Evolutionary conservation across 2,888 invertebrate species (phyloP).

Genomic region (Hypomecis punctinalis): DNA sequence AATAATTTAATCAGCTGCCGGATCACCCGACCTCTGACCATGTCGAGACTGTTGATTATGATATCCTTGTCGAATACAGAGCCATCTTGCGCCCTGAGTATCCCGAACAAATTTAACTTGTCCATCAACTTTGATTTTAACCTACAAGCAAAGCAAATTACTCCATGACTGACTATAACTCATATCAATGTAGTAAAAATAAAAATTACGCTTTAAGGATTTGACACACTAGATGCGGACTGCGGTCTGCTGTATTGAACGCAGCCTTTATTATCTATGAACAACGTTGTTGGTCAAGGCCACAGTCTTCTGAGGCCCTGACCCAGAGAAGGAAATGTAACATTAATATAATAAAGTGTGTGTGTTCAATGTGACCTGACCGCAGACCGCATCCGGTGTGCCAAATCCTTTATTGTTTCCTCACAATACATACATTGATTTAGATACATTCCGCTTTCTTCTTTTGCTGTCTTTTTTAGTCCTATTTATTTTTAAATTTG

Average conservation of each 20-base stretch:
- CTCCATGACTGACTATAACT: not conserved
- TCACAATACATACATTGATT: not conserved
- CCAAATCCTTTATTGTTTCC: slow-evolving; percentile 1
- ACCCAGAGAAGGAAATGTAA: no score
- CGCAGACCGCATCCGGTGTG: no score
- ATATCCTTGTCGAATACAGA: slow-evolving; percentile 4
- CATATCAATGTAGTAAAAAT: no score
- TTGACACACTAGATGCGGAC: no score
- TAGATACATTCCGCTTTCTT: no score
- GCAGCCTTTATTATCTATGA: no score
- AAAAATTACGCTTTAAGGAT: not conserved
- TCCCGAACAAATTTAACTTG: not conserved
- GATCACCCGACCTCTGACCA: not conserved
- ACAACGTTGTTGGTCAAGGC: no score
- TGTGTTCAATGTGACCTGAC: no score
- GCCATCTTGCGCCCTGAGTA: not conserved
- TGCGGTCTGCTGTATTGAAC: no score
- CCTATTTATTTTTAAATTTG: not conserved
- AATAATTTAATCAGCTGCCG: not conserved
- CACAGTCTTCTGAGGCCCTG: no score
- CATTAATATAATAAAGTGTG: no score
- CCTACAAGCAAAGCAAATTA: not conserved
- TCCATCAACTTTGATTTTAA: not conserved
- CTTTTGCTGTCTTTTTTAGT: not conserved
- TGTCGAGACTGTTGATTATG: not conserved